These are phyloP conservation scores for Globia sparganii DNA, from an alignment of 2,888 invertebrate species.

Conservation along the genomic window DNA sequence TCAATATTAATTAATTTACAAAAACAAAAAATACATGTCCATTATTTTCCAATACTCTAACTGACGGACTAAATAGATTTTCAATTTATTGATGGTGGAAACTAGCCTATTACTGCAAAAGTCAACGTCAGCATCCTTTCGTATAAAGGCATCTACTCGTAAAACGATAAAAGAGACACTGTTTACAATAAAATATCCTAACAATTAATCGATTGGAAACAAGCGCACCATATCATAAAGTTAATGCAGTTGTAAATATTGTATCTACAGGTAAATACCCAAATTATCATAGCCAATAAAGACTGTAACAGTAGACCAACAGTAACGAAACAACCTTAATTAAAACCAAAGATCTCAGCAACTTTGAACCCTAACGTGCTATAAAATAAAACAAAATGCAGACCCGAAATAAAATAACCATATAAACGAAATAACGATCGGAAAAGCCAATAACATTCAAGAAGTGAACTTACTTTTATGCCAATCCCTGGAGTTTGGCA, in stretches of 20 bases:
- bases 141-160: not conserved
- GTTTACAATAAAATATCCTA: no score
- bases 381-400: slow-evolving; percentile 56
- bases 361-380: slow-evolving; percentile 31
- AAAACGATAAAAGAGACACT: no score
- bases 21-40: no score
- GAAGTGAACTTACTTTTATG: slow-evolving; percentile 61
- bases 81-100: no score
- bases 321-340: slow-evolving; percentile 22
- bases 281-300: slow-evolving; percentile 15
- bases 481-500: slow-evolving; percentile 46
- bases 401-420: slow-evolving; percentile 56
- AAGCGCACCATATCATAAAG: not conserved
- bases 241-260: not conserved
- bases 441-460: slow-evolving; percentile 55
- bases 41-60: no score
- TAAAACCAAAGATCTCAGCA: slow-evolving; percentile 52
- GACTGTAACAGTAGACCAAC: slow-evolving; percentile 10
- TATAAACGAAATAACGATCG: slow-evolving; percentile 60
- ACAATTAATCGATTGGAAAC: not conserved
- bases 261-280: not conserved
- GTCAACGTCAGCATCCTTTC: not conserved
- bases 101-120: not conserved
- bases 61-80: no score
- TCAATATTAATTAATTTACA: no score